Evolutionary conservation across 2,888 invertebrate genomes (phyloP).

Genomic region (Athalia rosae): DNA sequence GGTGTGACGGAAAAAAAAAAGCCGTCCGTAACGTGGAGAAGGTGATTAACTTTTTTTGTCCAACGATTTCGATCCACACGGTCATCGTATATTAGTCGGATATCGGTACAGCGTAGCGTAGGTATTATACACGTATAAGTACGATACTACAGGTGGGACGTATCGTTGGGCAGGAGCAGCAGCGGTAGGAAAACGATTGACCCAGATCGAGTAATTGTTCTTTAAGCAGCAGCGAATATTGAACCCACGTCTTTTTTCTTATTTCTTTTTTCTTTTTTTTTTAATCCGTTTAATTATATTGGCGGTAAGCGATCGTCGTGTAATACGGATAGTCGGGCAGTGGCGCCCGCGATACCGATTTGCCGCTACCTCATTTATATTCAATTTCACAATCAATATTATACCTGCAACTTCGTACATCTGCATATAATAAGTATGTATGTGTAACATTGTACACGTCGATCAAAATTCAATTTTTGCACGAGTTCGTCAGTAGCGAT

Average conservation of each 20-base stretch:
- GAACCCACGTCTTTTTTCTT: neutral
- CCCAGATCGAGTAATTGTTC: conserved; percentile 44
- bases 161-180: neutral
- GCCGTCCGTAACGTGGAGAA: neutral
- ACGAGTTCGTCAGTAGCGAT: no score
- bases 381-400: no score
- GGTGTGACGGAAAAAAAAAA: conserved; percentile 33
- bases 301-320: neutral
- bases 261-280: no score
- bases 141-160: neutral
- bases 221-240: conserved; percentile 31
- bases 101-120: neutral
- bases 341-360: no score
- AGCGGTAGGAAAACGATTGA: conserved; percentile 33
- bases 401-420: no score
- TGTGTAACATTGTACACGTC: no score
- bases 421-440: no score
- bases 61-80: conserved; percentile 40
- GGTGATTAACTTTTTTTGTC: conserved; percentile 38
- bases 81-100: conserved; percentile 7
- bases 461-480: no score
- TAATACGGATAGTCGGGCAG: no score
- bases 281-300: neutral
- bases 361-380: no score
- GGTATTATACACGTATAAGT: neutral